Percentiles rank a stretch among this genome's conserved stretches.
These are phyloP conservation scores for Aegotheles bennettii DNA, from an alignment of 2,113 vertebrate species.

Conservation along the genomic window DNA sequence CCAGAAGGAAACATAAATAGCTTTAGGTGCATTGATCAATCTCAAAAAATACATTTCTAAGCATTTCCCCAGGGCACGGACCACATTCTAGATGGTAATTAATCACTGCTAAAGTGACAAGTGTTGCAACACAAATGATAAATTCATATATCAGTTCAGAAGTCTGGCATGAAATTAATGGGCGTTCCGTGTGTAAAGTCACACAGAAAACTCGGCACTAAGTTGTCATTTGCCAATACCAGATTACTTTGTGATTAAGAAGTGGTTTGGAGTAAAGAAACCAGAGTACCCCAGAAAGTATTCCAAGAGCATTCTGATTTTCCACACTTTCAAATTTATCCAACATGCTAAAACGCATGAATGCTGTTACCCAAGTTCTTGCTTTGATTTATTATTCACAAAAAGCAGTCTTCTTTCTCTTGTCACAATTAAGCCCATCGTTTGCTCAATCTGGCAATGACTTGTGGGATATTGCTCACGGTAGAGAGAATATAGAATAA, in stretches of 20 bases:
- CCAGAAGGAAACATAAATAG: not conserved
- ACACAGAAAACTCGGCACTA: not conserved
- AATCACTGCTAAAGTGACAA: not conserved
- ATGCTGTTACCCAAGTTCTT: constrained; percentile 5
- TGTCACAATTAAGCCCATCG: not conserved
- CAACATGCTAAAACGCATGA: not conserved
- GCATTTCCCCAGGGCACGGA: not conserved
- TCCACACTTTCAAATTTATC: not conserved
- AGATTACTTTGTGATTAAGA: not conserved
- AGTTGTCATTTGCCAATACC: not conserved
- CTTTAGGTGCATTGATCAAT: not conserved
- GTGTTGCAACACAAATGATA: not conserved
- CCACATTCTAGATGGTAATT: not conserved
- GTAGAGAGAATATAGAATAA: not conserved
- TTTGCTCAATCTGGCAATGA: not conserved
- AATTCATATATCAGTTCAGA: not conserved
- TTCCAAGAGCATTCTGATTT: not conserved
- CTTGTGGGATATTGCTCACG: not conserved
- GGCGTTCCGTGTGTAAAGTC: not conserved
- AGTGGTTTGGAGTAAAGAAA: not conserved
- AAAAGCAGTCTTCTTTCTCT: not conserved
- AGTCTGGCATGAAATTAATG: not conserved
- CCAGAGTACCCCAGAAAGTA: not conserved
- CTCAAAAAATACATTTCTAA: not conserved
- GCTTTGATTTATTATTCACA: constrained; percentile 55